Base-by-base conservation (phyloP, 2,113 vertebrate species). In the Hydrolagus affinis region DNA sequence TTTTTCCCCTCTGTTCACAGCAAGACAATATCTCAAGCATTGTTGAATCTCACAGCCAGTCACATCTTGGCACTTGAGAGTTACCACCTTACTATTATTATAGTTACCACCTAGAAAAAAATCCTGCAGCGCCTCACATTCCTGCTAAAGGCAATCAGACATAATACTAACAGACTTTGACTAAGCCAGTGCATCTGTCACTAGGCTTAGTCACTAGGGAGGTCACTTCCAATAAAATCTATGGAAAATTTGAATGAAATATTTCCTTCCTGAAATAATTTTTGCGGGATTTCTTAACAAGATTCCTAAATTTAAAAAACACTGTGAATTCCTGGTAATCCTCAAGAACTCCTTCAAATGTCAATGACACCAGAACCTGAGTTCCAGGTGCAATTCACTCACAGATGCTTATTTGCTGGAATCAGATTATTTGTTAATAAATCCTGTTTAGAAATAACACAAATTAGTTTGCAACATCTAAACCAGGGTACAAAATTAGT, bases 161-260 rank as follows among this genome's bases (percentile, higher is more conserved):
- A 30, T 64, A 44, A 68, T 59, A 83, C 56, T 28, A 64, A 30
- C 15, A 10, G 25, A 60, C 25, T 83, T 83, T 11, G 60, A 68
- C 66, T 32, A 83, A 83, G 17, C 25, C 19, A n/a, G 25, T 10
- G 66, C 62, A 8, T 62, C 23, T 15, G 32, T 32, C 78, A 83
- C 28, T 17, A 83, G 8, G 0, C 17, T 17, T 64, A 83, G 62
- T 80, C 59, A 80, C 28, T 56, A 9, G 59, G 30, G 11, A 15
- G 32, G 78, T 32, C 25, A 83, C 32, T 83, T 83, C 19, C 19
- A 83, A 32, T 66, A 83, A 83, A 32, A 66, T 66, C 78, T 21
- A 66, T 60, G n/a, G 77, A 25, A n/a, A 28, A 59, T 30, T 57
- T 25, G 21, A 64, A 66, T 57, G 23, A 64, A 80, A 80, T 80